These are phyloP conservation scores for Mellilla xanthometata DNA, from an alignment of 2,888 invertebrate species.

Conservation along the genomic window DNA sequence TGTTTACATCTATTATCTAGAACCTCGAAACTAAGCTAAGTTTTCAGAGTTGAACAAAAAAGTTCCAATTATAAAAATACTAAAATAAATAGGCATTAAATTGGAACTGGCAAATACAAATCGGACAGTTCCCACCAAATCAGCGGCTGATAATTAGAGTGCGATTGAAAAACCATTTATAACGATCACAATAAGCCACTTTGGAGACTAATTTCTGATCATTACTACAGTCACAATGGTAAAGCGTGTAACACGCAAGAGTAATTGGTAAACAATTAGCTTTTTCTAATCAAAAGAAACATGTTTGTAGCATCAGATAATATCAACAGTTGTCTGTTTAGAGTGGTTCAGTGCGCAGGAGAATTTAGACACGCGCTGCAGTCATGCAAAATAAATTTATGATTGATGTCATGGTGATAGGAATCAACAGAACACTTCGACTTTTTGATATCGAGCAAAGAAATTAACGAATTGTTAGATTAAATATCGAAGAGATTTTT, in stretches of 20 bases:
- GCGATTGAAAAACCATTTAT: background rate
- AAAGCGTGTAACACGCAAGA: conserved; percentile 11
- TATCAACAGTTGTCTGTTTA: background rate
- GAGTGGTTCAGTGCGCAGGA: background rate
- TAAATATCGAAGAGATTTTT: no score
- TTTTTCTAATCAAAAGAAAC: conserved; percentile 7
- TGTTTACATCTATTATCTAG: no score
- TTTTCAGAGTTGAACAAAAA: no score
- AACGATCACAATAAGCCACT: conserved; percentile 1
- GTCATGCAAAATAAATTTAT: conserved; percentile 11
- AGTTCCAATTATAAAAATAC: no score
- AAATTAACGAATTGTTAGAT: no score
- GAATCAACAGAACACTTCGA: no score
- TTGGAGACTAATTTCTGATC: background rate
- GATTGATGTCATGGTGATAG: background rate
- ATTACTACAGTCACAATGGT: conserved; percentile 5
- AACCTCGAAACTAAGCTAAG: no score
- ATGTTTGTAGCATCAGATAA: conserved; percentile 12
- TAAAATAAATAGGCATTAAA: no score
- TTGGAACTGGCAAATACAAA: no score
- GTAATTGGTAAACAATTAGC: conserved; percentile 5
- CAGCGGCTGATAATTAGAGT: no score
- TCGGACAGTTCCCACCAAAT: no score
- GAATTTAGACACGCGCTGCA: conserved; percentile 22
- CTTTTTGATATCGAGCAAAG: no score